Evolutionary conservation across 2,888 invertebrate genomes (phyloP).

Genomic region (Platerodrilus igneus): DNA sequence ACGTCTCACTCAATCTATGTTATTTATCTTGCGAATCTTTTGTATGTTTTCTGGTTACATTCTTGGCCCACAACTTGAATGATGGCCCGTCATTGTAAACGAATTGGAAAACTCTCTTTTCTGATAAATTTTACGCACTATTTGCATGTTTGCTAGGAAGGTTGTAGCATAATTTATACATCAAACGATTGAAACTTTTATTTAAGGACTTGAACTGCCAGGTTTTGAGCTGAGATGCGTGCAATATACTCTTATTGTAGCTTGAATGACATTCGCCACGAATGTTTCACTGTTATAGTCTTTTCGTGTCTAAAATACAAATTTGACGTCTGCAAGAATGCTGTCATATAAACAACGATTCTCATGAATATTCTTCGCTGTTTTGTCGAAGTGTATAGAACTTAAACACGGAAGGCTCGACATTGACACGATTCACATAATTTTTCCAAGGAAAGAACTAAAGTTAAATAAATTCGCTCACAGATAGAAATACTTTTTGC

Average conservation of each 20-base stretch:
- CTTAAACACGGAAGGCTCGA: conserved; percentile 17
- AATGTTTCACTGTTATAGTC: conserved; percentile 23
- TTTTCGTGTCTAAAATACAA: conserved; percentile 23
- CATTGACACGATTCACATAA: too few relatives aligned
- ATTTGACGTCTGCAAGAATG: conserved; percentile 19
- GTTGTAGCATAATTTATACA: conserved; percentile 7
- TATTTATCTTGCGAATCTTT: conserved; percentile 34
- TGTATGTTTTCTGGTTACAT: conserved; percentile 23
- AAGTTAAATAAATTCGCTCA: too few relatives aligned
- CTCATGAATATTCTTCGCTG: conserved; percentile 21
- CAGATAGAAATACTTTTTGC: too few relatives aligned
- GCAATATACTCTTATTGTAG: conserved; percentile 13
- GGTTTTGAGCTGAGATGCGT: conserved; percentile 18
- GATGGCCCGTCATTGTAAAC: conserved; percentile 12
- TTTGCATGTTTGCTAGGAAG: neutral
- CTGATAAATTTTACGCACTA: neutral
- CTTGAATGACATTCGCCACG: conserved; percentile 17
- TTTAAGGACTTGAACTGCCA: conserved; percentile 9
- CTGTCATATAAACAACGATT: conserved; percentile 22
- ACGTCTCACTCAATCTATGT: conserved; percentile 34
- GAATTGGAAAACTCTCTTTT: neutral
- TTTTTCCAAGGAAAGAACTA: too few relatives aligned
- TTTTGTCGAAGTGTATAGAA: conserved; percentile 16
- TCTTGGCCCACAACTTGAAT: conserved; percentile 17
- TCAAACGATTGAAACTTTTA: conserved; percentile 9